Evolutionary conservation across 2,113 vertebrate species (phyloP).

Genomic region (Pelobates fuscus): DNA sequence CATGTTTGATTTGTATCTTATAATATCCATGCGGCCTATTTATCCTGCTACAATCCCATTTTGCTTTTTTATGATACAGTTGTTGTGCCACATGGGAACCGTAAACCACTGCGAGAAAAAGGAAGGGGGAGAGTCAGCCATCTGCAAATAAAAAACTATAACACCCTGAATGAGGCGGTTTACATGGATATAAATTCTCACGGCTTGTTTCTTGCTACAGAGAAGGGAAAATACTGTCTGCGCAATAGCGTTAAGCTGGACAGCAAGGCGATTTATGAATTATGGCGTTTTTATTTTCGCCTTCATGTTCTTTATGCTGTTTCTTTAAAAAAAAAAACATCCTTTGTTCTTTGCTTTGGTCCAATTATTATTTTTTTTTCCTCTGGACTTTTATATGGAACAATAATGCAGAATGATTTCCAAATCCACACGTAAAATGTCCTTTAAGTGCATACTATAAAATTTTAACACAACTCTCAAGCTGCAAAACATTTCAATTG

Average conservation of each 20-base stretch:
- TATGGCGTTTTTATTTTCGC: background rate
- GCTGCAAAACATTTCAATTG: too few relatives aligned
- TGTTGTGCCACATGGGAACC: conserved; percentile 1
- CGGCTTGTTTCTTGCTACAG: background rate
- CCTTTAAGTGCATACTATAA: too few relatives aligned
- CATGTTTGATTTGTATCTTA: conserved; percentile 25
- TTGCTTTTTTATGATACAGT: conserved; percentile 21
- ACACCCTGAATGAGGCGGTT: conserved; percentile 5
- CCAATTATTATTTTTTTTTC: too few relatives aligned
- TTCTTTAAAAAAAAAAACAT: background rate
- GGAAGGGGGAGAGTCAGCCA: background rate
- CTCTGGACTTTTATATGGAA: too few relatives aligned
- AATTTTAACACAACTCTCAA: too few relatives aligned
- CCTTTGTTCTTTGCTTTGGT: background rate
- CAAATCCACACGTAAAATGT: too few relatives aligned
- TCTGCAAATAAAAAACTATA: conserved; percentile 6
- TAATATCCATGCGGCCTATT: conserved; percentile 10
- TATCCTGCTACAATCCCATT: conserved; percentile 5
- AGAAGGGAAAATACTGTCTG: conserved; percentile 1
- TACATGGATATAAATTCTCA: conserved; percentile 12
- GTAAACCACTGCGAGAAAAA: conserved; percentile 1
- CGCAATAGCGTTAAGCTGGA: background rate
- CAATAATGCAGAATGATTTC: too few relatives aligned
- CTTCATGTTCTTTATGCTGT: background rate
- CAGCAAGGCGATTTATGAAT: conserved; percentile 1